These are phyloP conservation scores for Lampris megalopsis DNA, from an alignment of 2,113 vertebrate species.

Conservation along the genomic window DNA sequence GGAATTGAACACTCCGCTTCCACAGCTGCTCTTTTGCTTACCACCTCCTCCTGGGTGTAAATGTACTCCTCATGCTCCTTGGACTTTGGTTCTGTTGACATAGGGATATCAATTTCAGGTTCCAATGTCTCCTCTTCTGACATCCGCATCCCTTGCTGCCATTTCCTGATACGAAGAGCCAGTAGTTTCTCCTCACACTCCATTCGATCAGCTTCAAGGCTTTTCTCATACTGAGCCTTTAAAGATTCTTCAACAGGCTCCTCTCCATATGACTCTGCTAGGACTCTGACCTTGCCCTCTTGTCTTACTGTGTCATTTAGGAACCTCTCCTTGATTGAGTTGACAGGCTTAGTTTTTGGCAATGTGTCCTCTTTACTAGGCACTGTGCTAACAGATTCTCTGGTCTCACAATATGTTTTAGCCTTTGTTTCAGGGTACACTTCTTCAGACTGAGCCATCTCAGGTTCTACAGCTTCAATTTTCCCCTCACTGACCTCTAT, in stretches of 20 bases:
- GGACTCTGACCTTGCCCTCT: conserved; percentile 21
- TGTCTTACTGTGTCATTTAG: conserved; percentile 48
- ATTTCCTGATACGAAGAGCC: conserved; percentile 71
- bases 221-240: conserved; percentile 71
- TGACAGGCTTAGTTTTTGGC: conserved; percentile 49
- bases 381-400: conserved; percentile 25
- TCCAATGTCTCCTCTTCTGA: conserved; percentile 58
- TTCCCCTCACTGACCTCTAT: conserved; percentile 26
- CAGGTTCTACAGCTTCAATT: conserved; percentile 15
- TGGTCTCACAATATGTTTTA: conserved; percentile 31
- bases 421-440: conserved; percentile 51
- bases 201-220: conserved; percentile 68
- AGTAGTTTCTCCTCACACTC: conserved; percentile 79
- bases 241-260: conserved; percentile 45
- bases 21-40: conserved; percentile 16
- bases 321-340: conserved; percentile 52
- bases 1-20: conserved; percentile 17
- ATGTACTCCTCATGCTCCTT: conserved; percentile 35
- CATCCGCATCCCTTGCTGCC: conserved; percentile 75
- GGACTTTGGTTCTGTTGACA: conserved; percentile 23
- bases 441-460: conserved; percentile 3
- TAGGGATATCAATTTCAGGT: conserved; percentile 46
- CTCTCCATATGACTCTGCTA: conserved; percentile 37
- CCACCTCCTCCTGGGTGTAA: conserved; percentile 23
- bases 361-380: conserved; percentile 33